Evolutionary conservation across 2,888 invertebrate species (phyloP).

Genomic region (Zele albiditarsus): DNA sequence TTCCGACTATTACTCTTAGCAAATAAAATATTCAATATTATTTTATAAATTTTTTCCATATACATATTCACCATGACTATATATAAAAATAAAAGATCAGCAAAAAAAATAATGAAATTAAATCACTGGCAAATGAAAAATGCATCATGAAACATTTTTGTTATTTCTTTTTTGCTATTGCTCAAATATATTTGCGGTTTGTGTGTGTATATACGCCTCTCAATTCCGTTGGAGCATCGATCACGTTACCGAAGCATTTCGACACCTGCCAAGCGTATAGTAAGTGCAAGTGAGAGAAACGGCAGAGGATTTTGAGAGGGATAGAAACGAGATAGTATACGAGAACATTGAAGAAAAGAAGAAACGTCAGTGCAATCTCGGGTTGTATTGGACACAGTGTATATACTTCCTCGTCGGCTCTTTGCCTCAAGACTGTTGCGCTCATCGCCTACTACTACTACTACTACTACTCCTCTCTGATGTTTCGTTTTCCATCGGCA

Average conservation of each 20-base stretch:
- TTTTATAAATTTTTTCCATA: too few species aligned
- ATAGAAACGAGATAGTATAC: neutral
- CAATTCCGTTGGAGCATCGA: constrained; percentile 40
- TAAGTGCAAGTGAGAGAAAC: too few species aligned
- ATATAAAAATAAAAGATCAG: too few species aligned
- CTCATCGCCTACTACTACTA: constrained; percentile 25
- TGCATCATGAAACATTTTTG: neutral
- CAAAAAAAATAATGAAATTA: too few species aligned
- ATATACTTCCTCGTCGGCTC: constrained; percentile 12
- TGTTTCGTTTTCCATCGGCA: constrained; percentile 21
- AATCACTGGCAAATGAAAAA: neutral
- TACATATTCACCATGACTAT: too few species aligned
- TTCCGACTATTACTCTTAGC: too few species aligned
- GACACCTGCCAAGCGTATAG: constrained; percentile 47
- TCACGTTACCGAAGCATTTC: constrained; percentile 47
- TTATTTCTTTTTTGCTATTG: neutral
- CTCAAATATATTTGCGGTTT: neutral
- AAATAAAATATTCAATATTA: too few species aligned
- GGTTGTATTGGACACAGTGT: neutral
- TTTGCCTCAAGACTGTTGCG: constrained; percentile 1
- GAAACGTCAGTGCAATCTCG: neutral
- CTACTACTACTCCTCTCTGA: constrained; percentile 24
- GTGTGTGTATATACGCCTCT: neutral
- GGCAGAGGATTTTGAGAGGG: too few species aligned
- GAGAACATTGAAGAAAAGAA: neutral